These are phyloP conservation scores for Microchrysa polita DNA, from an alignment of 2,888 invertebrate genomes.

Conservation along the genomic window DNA sequence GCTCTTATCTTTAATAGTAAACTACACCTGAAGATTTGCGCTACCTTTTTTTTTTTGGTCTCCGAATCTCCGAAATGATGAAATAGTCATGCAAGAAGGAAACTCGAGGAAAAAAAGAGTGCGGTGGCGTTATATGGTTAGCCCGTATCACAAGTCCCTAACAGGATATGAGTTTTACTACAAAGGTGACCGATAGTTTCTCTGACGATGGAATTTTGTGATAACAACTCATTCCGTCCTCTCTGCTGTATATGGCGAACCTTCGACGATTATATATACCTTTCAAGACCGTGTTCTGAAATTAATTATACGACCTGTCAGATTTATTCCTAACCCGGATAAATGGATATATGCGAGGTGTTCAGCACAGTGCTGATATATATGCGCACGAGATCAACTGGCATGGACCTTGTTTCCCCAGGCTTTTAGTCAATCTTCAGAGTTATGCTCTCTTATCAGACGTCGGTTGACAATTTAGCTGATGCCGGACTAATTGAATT, in stretches of 20 bases:
- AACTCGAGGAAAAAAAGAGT: neutral
- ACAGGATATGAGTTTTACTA: slow-evolving; percentile 36
- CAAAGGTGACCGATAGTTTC: slow-evolving; percentile 43
- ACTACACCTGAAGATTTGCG: slow-evolving; percentile 38
- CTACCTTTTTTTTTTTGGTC: slow-evolving; percentile 7
- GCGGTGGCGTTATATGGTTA: slow-evolving; percentile 17
- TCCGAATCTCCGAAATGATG: neutral
- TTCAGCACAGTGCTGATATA: slow-evolving; percentile 28
- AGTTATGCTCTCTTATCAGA: slow-evolving; percentile 21
- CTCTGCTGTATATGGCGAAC: too few species aligned
- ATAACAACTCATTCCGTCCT: slow-evolving; percentile 22
- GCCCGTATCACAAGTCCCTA: neutral
- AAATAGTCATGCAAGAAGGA: neutral
- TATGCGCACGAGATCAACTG: slow-evolving; percentile 1
- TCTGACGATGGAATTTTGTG: slow-evolving; percentile 37
- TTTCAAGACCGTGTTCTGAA: slow-evolving; percentile 36
- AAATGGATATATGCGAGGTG: slow-evolving; percentile 20
- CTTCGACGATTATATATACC: slow-evolving; percentile 15
- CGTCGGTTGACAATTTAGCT: slow-evolving; percentile 35
- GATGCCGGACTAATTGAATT: slow-evolving; percentile 42
- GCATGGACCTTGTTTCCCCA: neutral
- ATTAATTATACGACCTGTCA: slow-evolving; percentile 41
- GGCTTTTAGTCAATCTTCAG: slow-evolving; percentile 35
- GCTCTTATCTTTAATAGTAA: slow-evolving; percentile 17
- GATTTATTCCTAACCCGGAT: slow-evolving; percentile 39